phyloP scores from a whole-genome alignment of 2,888 invertebrate genomes.

The Germaria angustata region DNA sequence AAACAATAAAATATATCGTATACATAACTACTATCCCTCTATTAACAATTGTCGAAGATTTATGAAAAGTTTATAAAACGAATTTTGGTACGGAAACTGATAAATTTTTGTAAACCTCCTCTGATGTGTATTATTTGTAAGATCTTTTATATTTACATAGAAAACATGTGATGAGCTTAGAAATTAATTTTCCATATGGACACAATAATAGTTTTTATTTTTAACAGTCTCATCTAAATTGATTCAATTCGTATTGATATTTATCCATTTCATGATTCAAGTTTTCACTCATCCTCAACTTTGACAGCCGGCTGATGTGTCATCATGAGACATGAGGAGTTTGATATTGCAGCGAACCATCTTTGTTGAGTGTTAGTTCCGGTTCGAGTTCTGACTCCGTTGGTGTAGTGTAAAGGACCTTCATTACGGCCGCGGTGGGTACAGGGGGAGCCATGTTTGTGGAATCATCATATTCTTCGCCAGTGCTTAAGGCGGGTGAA shows the following conservation, averaged over 20 bases:
- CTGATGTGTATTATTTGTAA: no score
- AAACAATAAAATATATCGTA: not conserved
- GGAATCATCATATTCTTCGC: not conserved
- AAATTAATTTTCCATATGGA: constrained; percentile 14
- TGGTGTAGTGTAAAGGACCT: constrained; percentile 55
- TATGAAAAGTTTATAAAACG: no score
- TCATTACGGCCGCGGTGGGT: constrained; percentile 52
- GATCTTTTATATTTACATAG: not conserved
- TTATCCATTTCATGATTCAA: constrained; percentile 9
- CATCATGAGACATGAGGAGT: constrained; percentile 59
- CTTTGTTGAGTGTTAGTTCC: constrained; percentile 26
- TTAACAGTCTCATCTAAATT: constrained; percentile 64
- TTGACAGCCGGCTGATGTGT: constrained; percentile 39
- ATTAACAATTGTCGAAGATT: no score
- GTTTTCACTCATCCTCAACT: constrained; percentile 11
- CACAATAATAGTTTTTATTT: constrained; percentile 18
- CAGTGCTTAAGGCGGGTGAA: not conserved
- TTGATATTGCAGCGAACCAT: constrained; percentile 33
- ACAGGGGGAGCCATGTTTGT: not conserved
- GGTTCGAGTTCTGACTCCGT: constrained; percentile 35
- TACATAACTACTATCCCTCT: no score
- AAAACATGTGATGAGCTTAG: not conserved
- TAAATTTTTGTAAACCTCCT: no score
- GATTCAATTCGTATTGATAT: constrained; percentile 59
- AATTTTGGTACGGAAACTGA: no score